Evolutionary conservation across 1,140 invertebrate species (phyloP).

Genomic region (Antheraea mylitta): DNA sequence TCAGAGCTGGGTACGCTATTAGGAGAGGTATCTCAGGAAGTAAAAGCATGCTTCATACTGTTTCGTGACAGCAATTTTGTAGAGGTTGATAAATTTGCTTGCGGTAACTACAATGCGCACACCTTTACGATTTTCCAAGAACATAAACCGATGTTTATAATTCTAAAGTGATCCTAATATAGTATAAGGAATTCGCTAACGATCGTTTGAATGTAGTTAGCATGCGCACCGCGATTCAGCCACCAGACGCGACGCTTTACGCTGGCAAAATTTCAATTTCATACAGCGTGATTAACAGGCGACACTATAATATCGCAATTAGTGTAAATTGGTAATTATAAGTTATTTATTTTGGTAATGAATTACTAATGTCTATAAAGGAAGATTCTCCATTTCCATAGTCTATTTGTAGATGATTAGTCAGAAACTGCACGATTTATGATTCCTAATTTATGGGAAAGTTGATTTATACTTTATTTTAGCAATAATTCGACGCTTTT

Average conservation of each 20-base stretch:
- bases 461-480: too few relatives aligned
- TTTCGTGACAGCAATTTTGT: too few relatives aligned
- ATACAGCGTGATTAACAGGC: not conserved
- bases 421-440: too few relatives aligned
- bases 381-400: too few relatives aligned
- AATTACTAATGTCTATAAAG: too few relatives aligned
- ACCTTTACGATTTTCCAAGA: not conserved
- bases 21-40: too few relatives aligned
- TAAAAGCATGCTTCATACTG: too few relatives aligned
- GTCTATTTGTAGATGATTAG: too few relatives aligned
- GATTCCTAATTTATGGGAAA: too few relatives aligned
- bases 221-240: not conserved
- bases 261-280: slow-evolving; percentile 2
- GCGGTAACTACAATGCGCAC: not conserved
- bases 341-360: too few relatives aligned
- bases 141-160: slow-evolving; percentile 4
- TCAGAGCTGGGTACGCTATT: too few relatives aligned
- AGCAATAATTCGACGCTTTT: too few relatives aligned
- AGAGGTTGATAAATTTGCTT: not conserved
- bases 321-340: not conserved
- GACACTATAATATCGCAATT: not conserved
- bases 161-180: not conserved
- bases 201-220: not conserved
- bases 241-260: not conserved
- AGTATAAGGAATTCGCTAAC: slow-evolving; percentile 10